Evolutionary conservation across 2,797 vertebrate species (phyloP), one percentile per base, ranked within the genome.

Genomic region (Myotis findleyi): DNA sequence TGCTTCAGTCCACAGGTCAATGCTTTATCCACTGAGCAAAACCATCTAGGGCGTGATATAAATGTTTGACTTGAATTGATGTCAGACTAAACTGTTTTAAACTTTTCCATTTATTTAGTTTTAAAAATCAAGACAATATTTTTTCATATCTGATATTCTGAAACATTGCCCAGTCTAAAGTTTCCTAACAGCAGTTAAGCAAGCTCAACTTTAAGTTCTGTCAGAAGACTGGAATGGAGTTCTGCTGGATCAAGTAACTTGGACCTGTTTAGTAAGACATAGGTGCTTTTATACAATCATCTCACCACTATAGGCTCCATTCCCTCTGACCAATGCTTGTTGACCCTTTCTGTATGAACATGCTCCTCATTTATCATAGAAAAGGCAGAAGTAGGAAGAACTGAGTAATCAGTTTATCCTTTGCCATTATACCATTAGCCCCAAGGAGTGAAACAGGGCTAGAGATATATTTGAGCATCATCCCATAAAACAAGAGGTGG

Each of bases 181-280:
- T 95, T 96, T 87, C 81, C 62, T 81, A 97, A 92, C 6, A 95
- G 41, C 59, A 95, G 82, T 90, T 95, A 82, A 90, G 85, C 77
- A 96, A 95, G 59, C 30, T 94, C 59, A 53, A 80, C 5, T 77
- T 81, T 68, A 95, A 92, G 30, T 89, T 80, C 23, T 94, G 49
- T 90, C 85, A 96, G 68, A 91, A 93, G 88, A 20, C 49, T 94
- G 93, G 76, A 96, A 95, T 95, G 72, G 55, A 92, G 72, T 90
- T 95, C 53, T 87, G 14, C 59, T 76, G 17, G 77, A 93, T 92
- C 47, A 91, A 84, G 72, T 94, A n/a, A 89, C 25, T 66, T 53
- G n/a, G 21, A 80, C 14, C 73, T 36, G 85, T 84, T 96, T 92
- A 88, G 27, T 69, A 73, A 89, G 79, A 87, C 36, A 84, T 6